phyloP scores from a whole-genome alignment of 2,797 vertebrate species.

The Gobionotothen gibberifrons region DNA sequence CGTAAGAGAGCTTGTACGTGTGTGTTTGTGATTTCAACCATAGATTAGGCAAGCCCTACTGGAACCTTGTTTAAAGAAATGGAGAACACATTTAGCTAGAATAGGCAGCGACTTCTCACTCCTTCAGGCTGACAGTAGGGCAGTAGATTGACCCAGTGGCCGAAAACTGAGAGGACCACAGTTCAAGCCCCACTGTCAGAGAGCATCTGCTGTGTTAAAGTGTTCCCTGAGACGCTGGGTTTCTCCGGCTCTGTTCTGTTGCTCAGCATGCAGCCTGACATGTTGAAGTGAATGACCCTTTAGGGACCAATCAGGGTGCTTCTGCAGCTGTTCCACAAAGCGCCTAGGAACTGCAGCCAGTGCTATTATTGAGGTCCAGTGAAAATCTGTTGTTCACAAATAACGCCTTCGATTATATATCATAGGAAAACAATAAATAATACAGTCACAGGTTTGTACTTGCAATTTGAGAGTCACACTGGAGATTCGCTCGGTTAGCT shows the following conservation, averaged over 20 bases:
- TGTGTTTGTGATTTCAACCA: slow-evolving; percentile 33
- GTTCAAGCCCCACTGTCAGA: slow-evolving; percentile 39
- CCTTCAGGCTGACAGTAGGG: slow-evolving; percentile 8
- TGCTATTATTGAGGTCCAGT: neutral
- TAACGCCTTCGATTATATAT: neutral
- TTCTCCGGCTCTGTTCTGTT: slow-evolving; percentile 27
- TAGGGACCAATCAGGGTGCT: slow-evolving; percentile 38
- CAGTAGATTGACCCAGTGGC: slow-evolving; percentile 20
- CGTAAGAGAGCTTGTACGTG: slow-evolving; percentile 3
- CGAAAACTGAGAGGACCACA: slow-evolving; percentile 4
- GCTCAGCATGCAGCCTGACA: slow-evolving; percentile 39
- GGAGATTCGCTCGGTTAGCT: neutral
- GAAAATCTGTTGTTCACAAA: neutral
- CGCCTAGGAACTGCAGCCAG: slow-evolving; percentile 24
- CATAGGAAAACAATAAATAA: slow-evolving; percentile 3
- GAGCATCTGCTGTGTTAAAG: slow-evolving; percentile 30
- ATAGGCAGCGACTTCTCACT: slow-evolving; percentile 1
- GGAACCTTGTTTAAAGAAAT: slow-evolving; percentile 34
- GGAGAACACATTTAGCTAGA: slow-evolving; percentile 6
- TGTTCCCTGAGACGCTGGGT: slow-evolving; percentile 16
- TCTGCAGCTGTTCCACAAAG: slow-evolving; percentile 21
- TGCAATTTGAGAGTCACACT: neutral
- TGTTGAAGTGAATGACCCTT: slow-evolving; percentile 31
- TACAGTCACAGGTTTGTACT: neutral
- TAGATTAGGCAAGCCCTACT: slow-evolving; percentile 21